Evolutionary conservation across 1,140 invertebrate species (phyloP).

Genomic region (Diploscapter pachys): DNA sequence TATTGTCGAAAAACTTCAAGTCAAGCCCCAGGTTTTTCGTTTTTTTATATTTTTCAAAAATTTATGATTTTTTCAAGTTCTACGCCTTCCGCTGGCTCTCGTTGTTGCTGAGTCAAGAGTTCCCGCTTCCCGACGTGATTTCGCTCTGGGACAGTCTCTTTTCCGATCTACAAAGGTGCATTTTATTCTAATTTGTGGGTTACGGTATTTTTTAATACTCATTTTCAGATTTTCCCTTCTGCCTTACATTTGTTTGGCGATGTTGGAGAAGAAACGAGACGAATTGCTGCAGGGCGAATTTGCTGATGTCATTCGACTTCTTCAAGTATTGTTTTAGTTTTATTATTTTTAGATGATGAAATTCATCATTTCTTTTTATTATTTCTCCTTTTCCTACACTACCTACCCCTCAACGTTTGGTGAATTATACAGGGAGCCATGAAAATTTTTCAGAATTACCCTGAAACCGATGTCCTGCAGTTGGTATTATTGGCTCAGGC

Average conservation of each 20-base stretch:
- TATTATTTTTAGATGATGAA: constrained; percentile 7
- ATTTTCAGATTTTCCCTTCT: constrained; percentile 43
- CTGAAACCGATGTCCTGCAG: background rate
- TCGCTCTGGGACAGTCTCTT: constrained; percentile 50
- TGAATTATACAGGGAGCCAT: no score
- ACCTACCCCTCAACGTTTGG: no score
- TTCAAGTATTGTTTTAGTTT: constrained; percentile 37
- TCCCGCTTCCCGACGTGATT: constrained; percentile 73
- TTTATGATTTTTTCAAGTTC: constrained; percentile 63
- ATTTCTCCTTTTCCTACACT: no score
- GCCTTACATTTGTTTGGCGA: constrained; percentile 43
- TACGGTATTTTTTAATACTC: background rate
- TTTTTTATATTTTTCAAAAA: background rate
- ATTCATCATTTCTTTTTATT: no score
- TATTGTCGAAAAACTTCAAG: constrained; percentile 73
- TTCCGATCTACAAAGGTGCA: constrained; percentile 31
- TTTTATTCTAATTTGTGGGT: background rate
- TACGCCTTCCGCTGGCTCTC: constrained; percentile 96
- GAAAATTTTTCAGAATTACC: constrained; percentile 5
- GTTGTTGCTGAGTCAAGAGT: constrained; percentile 92
- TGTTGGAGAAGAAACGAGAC: constrained; percentile 41
- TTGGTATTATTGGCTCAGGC: background rate
- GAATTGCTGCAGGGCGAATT: constrained; percentile 45
- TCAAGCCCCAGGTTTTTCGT: constrained; percentile 72
- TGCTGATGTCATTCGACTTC: constrained; percentile 38